phyloP scores from a whole-genome alignment of 2,113 vertebrate genomes.

The Anseranas semipalmata region DNA sequence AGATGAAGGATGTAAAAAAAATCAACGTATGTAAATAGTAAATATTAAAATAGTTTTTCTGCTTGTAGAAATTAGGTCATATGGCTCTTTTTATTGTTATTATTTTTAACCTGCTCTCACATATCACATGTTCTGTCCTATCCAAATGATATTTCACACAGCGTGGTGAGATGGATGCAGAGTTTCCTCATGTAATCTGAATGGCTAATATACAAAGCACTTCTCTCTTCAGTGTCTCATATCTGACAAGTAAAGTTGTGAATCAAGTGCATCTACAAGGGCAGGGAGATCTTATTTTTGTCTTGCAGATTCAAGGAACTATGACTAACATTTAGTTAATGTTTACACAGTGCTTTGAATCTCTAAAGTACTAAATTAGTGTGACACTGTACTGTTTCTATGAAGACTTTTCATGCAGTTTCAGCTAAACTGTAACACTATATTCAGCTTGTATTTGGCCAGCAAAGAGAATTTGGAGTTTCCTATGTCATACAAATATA shows the following conservation, averaged over 20 bases:
- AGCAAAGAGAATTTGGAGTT: not conserved
- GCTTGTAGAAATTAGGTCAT: not conserved
- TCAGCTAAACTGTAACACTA: not conserved
- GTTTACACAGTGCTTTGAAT: not conserved
- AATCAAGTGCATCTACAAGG: not conserved
- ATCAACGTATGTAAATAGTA: not conserved
- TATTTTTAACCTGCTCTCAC: not conserved
- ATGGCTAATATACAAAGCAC: not conserved
- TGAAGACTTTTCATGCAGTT: not conserved
- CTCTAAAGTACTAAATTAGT: not conserved
- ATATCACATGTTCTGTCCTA: not conserved
- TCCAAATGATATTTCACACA: not conserved
- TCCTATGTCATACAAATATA: not conserved
- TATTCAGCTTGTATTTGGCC: not conserved
- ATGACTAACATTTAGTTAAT: not conserved
- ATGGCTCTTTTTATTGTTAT: not conserved
- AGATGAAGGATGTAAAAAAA: not conserved
- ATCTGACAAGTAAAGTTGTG: not conserved
- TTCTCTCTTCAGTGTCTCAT: not conserved
- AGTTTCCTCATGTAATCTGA: not conserved
- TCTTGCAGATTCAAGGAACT: not conserved
- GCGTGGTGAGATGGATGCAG: not conserved
- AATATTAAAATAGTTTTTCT: not conserved
- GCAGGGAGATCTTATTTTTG: not conserved
- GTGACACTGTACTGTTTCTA: not conserved